Base-by-base conservation (phyloP, 2,888 invertebrate species). In the Tricholauxania praeusta region DNA sequence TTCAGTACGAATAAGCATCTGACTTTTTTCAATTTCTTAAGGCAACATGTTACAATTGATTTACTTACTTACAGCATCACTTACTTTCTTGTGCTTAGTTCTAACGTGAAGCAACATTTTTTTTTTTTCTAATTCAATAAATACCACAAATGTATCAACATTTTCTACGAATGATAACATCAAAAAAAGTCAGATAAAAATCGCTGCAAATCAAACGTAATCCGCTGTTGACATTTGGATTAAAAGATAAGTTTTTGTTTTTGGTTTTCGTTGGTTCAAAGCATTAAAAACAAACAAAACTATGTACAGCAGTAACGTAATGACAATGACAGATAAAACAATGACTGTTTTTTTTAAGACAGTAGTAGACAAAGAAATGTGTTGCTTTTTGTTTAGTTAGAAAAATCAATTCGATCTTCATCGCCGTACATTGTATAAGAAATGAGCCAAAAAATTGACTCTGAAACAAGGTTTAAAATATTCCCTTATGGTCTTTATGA, bases 221-320 rank as follows among this genome's bases (percentile, higher is more conserved):
- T 82, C 82, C 82, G 79, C 80, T 82, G 82, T 82, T 82, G 82
- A 82, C 82, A 82, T 81, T 82, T 79, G 82, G 82, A 82, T 82
- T 82, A 82, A 82, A 82, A 82, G 82, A 82, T 82, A 82, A 39
- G 17, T 53, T 63, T 47, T 67, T 52, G 47, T 55, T 47, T 53
- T 65, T 10, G 51, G n/a, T n/a, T n/a, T 8, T 1, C 55, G 4
- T 22, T 12, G 12, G 22, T 22, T n/a, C 12, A 19, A 17, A 17
- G 14, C 19, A 28, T 14, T 22, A 47, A 28, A 69, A 63, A 65
- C 60, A 63, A 47, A 15, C 22, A 59, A 57, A 68, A 17, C 32
- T 22, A 19, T 57, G 57, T 28, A 32, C 22, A 19, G 47, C 55
- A 60, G 53, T 47, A 71, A 63, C 55, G 64, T 71, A 71, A 71